phyloP scores from a whole-genome alignment of 2,888 invertebrate species.

The Aphodius granarius region DNA sequence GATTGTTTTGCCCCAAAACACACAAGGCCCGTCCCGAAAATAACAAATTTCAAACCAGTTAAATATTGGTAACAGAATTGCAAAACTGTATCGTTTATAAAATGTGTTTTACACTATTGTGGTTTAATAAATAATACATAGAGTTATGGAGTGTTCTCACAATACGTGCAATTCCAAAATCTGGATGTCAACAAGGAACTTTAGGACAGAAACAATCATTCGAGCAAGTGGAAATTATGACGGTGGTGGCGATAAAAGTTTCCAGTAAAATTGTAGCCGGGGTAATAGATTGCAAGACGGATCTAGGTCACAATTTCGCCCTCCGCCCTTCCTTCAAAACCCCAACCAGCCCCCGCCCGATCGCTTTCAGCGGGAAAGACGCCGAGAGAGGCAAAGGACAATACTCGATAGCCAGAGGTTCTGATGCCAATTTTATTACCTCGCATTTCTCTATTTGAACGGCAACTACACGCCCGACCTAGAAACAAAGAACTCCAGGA shows the following conservation, averaged over 20 bases:
- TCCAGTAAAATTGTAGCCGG: background rate
- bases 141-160: background rate
- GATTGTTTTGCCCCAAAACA: background rate
- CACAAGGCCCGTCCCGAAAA: background rate
- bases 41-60: background rate
- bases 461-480: background rate
- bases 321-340: background rate
- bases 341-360: background rate
- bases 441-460: background rate
- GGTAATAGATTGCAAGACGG: background rate
- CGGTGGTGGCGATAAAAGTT: background rate
- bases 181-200: background rate
- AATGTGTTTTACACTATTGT: background rate
- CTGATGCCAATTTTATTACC: background rate
- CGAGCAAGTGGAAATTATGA: background rate
- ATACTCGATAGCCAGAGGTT: background rate
- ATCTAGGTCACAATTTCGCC: background rate
- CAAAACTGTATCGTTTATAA: background rate
- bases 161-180: background rate
- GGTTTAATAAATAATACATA: background rate
- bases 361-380: background rate
- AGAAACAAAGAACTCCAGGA: background rate
- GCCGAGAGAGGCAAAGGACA: background rate
- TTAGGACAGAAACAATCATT: background rate
- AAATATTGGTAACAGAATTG: background rate